Percentiles rank a stretch among this genome's conserved stretches.
Conservation (phyloP, 2,888 invertebrate genomes). For the Aphidius colemani region DNA sequence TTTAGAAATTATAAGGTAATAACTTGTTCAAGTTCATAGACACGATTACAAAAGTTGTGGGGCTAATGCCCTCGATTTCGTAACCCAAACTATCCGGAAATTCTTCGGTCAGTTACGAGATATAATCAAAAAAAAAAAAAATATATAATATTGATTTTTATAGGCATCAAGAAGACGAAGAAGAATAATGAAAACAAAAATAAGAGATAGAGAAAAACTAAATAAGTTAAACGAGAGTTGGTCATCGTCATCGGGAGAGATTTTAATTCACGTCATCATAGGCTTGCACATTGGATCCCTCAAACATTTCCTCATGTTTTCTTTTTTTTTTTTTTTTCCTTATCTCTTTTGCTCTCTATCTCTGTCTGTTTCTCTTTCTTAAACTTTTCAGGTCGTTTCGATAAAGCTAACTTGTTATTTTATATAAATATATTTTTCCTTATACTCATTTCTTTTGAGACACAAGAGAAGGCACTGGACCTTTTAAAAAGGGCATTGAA, state of each 20-base stretch:
- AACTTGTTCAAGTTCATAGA: no score
- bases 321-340: conserved; percentile 3
- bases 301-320: not conserved
- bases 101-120: conserved; percentile 2
- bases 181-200: conserved; percentile 10
- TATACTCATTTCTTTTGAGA: conserved; percentile 5
- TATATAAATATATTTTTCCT: conserved; percentile 9
- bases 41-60: no score
- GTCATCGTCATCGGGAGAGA: not conserved
- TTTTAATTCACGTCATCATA: not conserved
- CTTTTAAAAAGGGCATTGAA: conserved; percentile 35
- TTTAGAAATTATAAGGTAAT: not conserved
- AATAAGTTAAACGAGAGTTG: not conserved
- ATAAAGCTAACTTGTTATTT: not conserved
- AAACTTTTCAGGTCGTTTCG: no score
- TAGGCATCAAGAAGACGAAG: conserved; percentile 7
- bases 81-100: conserved; percentile 2
- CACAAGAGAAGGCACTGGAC: conserved; percentile 25
- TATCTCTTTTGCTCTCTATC: conserved; percentile 13
- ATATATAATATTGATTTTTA: conserved; percentile 14
- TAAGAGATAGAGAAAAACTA: conserved; percentile 16
- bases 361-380: conserved; percentile 6
- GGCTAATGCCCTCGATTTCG: conserved; percentile 9
- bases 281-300: conserved; percentile 27
- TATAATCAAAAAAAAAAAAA: not conserved